Base-by-base conservation (phyloP, 2,888 invertebrate genomes). In the Hoplodrina blanda region DNA sequence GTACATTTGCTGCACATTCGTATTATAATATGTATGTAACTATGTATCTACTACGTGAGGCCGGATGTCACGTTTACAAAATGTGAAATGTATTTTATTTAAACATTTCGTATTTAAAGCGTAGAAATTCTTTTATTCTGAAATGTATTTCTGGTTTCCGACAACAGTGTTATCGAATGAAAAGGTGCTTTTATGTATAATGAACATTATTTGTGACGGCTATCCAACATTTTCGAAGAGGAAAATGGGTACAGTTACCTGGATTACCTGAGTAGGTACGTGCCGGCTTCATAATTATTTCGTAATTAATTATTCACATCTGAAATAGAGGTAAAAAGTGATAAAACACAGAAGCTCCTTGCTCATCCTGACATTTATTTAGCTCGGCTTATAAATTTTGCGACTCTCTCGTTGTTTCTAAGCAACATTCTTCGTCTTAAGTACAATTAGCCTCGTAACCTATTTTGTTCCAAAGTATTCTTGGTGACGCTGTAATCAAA, bases 71-170 rank as follows among this genome's bases (percentile, higher is more conserved):
- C 80, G 63, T 61, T 11, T 53, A n/a, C 49, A 52, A 50, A 73
- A 75, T 61, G 44, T 33, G 20, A 49, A 57, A 59, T 52, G 50
- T 62, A 59, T 79, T 59, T 76, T 61, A 79, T 76, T 59, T n/a
- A 54, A 54, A 62, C 25, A 54, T 73, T 62, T 37, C 8, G 0
- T 19, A 61, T 60, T 62, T 50, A 11, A 52, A 46, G 59, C 50
- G 53, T 13, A 20, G 30, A 59, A 49, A 76, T 53, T 50, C 6
- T 44, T 59, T 37, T 50, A 55, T 15, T 50, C 20, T n/a, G 44
- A n/a, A 19, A 55, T 20, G 10, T 66, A n/a, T 30, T 15, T n/a
- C 30, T 46, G 69, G 33, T 20, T 30, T 49, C 25, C 6, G 52
- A 37, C n/a, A 41, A 33, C 25, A 17, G 41, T 61, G 41, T 33